Conservation (phyloP, 1,140 invertebrate species). For the Eciton burchellii region DNA sequence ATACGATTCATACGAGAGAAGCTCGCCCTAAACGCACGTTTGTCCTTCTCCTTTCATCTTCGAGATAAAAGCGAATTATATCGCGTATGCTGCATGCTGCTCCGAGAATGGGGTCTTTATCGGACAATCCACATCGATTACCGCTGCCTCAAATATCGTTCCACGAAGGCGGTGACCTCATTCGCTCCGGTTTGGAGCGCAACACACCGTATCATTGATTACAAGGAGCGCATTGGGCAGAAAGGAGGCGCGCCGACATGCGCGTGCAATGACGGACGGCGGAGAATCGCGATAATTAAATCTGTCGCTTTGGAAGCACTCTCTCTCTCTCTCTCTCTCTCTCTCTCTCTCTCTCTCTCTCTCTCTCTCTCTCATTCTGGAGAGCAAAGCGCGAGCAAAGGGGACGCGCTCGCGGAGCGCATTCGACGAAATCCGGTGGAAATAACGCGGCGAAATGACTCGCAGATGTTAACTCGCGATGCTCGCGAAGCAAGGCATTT, state of each 20-base stretch:
- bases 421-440: conserved; percentile 68
- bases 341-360: too few species aligned
- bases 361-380: too few species aligned
- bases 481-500: conserved; percentile 54
- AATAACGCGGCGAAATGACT: conserved; percentile 70
- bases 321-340: too few species aligned
- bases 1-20: too few species aligned
- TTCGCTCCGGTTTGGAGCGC: not conserved
- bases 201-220: conserved; percentile 26
- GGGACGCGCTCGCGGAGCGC: conserved; percentile 3
- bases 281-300: conserved; percentile 65
- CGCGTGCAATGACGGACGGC: not conserved
- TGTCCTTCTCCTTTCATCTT: too few species aligned
- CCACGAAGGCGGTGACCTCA: conserved; percentile 32
- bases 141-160: conserved; percentile 14
- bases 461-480: conserved; percentile 66
- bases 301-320: conserved; percentile 41
- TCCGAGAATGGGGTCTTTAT: conserved; percentile 11
- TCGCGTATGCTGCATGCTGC: not conserved
- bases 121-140: not conserved
- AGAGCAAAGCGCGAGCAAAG: conserved; percentile 49
- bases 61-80: not conserved
- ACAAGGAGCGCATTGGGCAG: not conserved
- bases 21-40: too few species aligned
- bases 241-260: not conserved